Conservation (phyloP, 2,113 vertebrate species). For the Pagrus major region DNA sequence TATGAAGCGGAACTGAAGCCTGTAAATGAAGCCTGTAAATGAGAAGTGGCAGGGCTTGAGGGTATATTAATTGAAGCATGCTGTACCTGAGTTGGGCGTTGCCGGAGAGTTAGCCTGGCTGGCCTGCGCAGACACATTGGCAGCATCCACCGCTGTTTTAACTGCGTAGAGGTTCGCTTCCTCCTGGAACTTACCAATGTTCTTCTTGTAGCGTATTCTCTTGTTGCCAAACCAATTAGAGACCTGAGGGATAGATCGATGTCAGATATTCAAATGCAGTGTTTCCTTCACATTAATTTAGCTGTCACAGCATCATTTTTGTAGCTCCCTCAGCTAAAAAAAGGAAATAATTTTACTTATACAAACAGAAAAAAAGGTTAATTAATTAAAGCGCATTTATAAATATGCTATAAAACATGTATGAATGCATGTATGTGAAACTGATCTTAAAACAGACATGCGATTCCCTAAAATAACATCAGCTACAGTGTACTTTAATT, state of each 20-base stretch:
- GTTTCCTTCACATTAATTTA: constrained; percentile 23
- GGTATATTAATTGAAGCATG: constrained; percentile 22
- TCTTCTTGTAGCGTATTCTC: constrained; percentile 94
- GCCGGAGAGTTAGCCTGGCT: constrained; percentile 89
- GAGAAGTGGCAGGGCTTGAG: not conserved
- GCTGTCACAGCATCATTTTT: not conserved
- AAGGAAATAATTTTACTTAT: not conserved
- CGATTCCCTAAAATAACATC: not conserved
- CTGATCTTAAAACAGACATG: not conserved
- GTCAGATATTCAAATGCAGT: constrained; percentile 6
- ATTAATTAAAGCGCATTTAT: not conserved
- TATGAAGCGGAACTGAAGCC: not conserved
- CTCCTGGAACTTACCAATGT: constrained; percentile 93
- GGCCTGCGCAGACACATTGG: constrained; percentile 86
- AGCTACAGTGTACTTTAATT: not conserved
- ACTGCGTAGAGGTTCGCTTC: constrained; percentile 92
- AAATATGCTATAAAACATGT: not conserved
- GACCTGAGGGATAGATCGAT: constrained; percentile 80
- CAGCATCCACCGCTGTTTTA: constrained; percentile 88
- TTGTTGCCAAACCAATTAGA: constrained; percentile 97
- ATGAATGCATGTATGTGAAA: not conserved
- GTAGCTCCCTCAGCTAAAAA: not conserved
- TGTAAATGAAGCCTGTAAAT: not conserved
- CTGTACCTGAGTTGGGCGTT: constrained; percentile 88
- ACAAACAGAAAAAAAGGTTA: not conserved